Evolutionary conservation across 2,888 invertebrate genomes (phyloP), one percentile per base, ranked within the genome.

Genomic region (Drosophila cyrtoloma): DNA sequence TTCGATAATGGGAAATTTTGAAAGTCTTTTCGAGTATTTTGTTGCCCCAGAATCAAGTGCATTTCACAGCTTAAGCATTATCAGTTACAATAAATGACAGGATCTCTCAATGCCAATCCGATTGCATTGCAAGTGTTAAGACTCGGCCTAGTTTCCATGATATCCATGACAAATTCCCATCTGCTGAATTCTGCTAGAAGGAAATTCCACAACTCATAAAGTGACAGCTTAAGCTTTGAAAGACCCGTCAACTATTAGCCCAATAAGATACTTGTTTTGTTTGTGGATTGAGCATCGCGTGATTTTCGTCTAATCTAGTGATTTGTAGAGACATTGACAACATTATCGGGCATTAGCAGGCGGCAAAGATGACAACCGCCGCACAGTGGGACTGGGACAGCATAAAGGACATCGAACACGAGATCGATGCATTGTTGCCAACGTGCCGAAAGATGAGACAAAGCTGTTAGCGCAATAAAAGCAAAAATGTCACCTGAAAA

Each of bases 371-470:
- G 81, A 86, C 64, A 88, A 74, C 79, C 32, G 85, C 85, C 87
- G 83, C 87, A 87, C 71, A 79, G 80, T 79, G 76, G 80, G 76
- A 79, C 50, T 16, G 30, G 44, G 37, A 60, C 32, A 59, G 57
- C 26, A 39, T 22, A 47, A 69, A 68, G 70, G 57, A 72, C 50
- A 55, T 68, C 42, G 39, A 33, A 52, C 53, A 68, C 51, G 50
- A 67, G 35, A 19, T 28, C 58, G 39, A 44, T 42, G 26, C 55
- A 88, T 88, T 85, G 80, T 86, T 75, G 77, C 73, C 84, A 82
- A 88, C 88, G 88, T 86, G 88, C 88, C 84, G 86, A 86, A 88
- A 86, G 88, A 71, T 77, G 86, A 71, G 64, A 81, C 81, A 84
- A 84, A 84, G 82, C 78, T 75, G 76, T 75, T 75, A 83, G 60